Base-by-base conservation (phyloP, 2,113 vertebrate species). In the Cebus imitator region DNA sequence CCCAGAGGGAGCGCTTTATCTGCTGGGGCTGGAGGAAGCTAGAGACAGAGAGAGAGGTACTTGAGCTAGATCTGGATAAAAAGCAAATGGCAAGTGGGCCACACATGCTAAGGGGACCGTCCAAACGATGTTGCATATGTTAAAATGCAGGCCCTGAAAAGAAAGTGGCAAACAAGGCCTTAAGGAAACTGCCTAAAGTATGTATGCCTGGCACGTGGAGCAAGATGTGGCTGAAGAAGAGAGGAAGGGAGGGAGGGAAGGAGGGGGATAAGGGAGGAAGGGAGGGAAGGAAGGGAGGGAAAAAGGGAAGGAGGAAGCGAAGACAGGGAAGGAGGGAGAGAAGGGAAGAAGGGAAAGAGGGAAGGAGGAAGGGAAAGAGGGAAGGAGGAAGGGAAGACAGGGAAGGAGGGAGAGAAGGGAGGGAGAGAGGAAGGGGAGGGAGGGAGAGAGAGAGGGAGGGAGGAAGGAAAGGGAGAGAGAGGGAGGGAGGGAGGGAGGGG, bases 221-320 rank as follows among this genome's bases (percentile, higher is more conserved):
- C 48, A 75, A 72, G 40, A 82, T 25, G n/a, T 70, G 32, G 37
- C 57, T 25, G 61, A 30, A 48, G 57, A 96, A 30, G 30, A 5
- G 27, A 64, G 61, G 27, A 14, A 61, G 10, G 58, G 58, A 61
- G 58, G 25, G 58, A 61, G 58, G 58, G 25, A 30, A 30, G 58
- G 58, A 43, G 43, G 43, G 43, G 8, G 1, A 16, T 45, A 6
- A 32, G 16, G 32, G 14, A 72, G 61, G 4, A 18, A 43, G 64
- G 6, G 20, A 81, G 17, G 12, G 6, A 55, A 5, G 11, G 1
- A 11, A 21, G 58, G 18, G 4, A 52, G 5, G 7, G 21, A 18
- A 14, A 9, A 1, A 35, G 13, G 13, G 8, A 3, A 0, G 45
- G 13, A 25, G 13, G 48, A 14, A 37, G 70, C n/a, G 30, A 14